These are phyloP conservation scores for Siphlonurus alternatus DNA, from an alignment of 2,888 invertebrate species.

Conservation along the genomic window DNA sequence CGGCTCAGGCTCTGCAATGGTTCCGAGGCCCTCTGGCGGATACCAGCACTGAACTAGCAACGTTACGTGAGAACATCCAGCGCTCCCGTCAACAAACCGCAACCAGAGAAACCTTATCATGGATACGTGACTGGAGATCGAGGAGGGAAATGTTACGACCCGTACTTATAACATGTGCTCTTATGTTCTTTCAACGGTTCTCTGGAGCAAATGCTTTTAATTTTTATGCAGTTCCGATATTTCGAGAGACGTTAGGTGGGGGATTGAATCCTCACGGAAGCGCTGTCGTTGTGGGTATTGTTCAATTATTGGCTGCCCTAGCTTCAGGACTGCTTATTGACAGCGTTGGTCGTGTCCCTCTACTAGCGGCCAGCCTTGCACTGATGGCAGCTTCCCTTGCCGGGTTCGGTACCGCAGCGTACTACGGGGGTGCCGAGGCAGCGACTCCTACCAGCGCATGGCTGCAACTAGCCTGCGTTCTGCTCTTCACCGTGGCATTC, in stretches of 20 bases:
- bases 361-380: slow-evolving; percentile 67
- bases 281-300: slow-evolving; percentile 69
- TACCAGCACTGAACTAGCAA: slow-evolving; percentile 53
- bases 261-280: slow-evolving; percentile 69
- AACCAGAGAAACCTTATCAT: not conserved
- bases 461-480: slow-evolving; percentile 13
- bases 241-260: slow-evolving; percentile 57
- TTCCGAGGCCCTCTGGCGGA: slow-evolving; percentile 67
- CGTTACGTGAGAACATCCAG: slow-evolving; percentile 47
- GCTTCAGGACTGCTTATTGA: slow-evolving; percentile 69
- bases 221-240: slow-evolving; percentile 73
- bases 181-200: slow-evolving; percentile 55
- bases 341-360: slow-evolving; percentile 64
- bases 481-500: slow-evolving; percentile 71
- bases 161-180: slow-evolving; percentile 60
- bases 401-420: slow-evolving; percentile 69
- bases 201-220: slow-evolving; percentile 72
- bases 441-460: not conserved
- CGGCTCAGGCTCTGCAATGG: slow-evolving; percentile 56
- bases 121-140: not conserved
- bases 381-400: slow-evolving; percentile 75
- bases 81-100: not conserved
- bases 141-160: slow-evolving; percentile 44
- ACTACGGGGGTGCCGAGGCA: slow-evolving; percentile 46
- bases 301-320: slow-evolving; percentile 69